A percentile compares a stretch with the other conserved stretches of the same genome.
phyloP scores from a whole-genome alignment of 2,797 vertebrate genomes.

The Adelosebastes latens region DNA sequence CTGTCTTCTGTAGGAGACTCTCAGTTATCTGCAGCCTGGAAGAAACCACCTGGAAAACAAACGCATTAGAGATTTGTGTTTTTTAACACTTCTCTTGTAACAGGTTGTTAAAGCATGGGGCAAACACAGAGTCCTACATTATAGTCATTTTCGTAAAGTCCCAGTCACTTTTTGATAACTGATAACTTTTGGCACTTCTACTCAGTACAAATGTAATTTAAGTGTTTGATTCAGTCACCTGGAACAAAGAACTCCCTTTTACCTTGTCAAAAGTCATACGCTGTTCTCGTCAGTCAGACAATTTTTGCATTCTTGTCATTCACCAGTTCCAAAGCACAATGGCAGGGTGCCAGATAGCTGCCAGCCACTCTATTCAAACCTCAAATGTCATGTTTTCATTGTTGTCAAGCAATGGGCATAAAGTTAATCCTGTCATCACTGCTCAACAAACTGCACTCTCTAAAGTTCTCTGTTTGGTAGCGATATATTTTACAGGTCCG shows the following conservation, averaged over 20 bases:
- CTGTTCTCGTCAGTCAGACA: neutral
- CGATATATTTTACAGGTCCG: no score
- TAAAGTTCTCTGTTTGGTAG: neutral
- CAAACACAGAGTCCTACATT: neutral
- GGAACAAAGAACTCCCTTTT: neutral
- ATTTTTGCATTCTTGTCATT: neutral
- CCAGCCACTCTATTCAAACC: neutral
- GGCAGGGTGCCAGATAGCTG: neutral
- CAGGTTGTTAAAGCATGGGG: neutral
- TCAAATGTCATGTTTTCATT: neutral
- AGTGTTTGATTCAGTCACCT: neutral
- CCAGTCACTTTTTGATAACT: neutral
- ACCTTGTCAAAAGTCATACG: neutral
- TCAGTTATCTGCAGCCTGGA: slow-evolving; percentile 71
- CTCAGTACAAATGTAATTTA: neutral
- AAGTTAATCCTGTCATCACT: neutral
- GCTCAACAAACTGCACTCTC: neutral
- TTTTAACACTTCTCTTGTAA: neutral
- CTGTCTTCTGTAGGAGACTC: slow-evolving; percentile 65
- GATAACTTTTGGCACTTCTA: neutral
- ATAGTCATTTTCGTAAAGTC: neutral
- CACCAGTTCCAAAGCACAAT: neutral
- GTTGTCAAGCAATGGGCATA: neutral
- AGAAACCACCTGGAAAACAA: slow-evolving; percentile 63
- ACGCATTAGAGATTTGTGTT: neutral